Percentiles rank a stretch among this genome's conserved stretches.
Evolutionary conservation across 2,113 vertebrate genomes (phyloP).

Genomic region (Ceratotherium simum): DNA sequence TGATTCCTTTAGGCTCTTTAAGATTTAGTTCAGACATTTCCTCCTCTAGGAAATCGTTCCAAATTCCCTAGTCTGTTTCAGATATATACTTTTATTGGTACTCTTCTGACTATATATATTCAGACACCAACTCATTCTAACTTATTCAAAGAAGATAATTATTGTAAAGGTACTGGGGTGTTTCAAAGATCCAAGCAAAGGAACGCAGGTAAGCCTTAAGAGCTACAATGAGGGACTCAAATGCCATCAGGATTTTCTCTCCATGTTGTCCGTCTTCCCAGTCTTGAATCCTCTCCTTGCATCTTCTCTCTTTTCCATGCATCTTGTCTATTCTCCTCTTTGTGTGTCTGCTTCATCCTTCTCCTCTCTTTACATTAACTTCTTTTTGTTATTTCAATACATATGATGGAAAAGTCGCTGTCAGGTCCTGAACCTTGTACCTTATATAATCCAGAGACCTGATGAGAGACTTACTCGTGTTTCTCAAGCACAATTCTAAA

Average conservation of each 20-base stretch:
- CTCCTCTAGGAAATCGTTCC: slow-evolving; percentile 41
- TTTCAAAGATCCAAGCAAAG: slow-evolving; percentile 1
- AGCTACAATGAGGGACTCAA: background rate
- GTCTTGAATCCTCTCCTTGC: background rate
- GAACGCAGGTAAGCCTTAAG: background rate
- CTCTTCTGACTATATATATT: background rate
- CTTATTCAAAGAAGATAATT: slow-evolving; percentile 23
- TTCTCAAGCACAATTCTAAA: background rate
- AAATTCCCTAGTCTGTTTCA: slow-evolving; percentile 26
- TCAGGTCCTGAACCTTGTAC: background rate
- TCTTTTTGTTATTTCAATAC: background rate
- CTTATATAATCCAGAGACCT: background rate
- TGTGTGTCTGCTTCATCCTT: background rate
- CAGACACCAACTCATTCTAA: slow-evolving; percentile 22
- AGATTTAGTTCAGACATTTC: slow-evolving; percentile 14
- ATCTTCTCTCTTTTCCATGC: background rate
- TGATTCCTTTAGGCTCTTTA: slow-evolving; percentile 30
- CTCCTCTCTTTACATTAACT: background rate
- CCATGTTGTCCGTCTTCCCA: background rate
- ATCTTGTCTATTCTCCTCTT: background rate
- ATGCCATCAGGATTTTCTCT: background rate
- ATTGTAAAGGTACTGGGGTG: background rate
- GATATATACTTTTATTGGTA: slow-evolving; percentile 1
- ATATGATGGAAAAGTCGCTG: background rate
- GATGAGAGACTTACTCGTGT: background rate